Conservation (phyloP, 2,113 vertebrate species). For the Cervus canadensis region DNA sequence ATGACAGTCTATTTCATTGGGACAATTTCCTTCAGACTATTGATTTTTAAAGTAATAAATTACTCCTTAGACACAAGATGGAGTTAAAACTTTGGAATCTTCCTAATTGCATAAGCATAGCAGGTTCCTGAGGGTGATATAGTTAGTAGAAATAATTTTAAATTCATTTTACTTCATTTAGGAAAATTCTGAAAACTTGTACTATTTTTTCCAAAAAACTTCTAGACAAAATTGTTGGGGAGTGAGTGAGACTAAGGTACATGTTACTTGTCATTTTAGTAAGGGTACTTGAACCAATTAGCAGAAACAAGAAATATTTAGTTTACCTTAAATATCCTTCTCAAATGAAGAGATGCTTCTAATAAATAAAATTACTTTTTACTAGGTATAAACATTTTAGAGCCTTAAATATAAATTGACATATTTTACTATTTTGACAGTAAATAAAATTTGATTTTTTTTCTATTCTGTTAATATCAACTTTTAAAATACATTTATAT, state of each 20-base stretch:
- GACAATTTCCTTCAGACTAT: neutral
- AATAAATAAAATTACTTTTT: neutral
- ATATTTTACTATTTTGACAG: neutral
- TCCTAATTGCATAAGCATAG: neutral
- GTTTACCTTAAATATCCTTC: neutral
- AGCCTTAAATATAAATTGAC: neutral
- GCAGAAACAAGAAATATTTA: neutral
- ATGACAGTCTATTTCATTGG: neutral
- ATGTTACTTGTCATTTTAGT: neutral
- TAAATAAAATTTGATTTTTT: neutral
- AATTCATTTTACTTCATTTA: neutral
- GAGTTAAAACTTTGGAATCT: neutral
- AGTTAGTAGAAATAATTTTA: neutral
- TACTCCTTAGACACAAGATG: neutral
- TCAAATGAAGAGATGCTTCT: neutral
- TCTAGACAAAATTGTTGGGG: neutral
- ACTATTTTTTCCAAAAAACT: neutral
- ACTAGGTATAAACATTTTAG: neutral
- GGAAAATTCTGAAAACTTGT: neutral
- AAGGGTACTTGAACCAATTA: neutral
- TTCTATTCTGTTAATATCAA: neutral
- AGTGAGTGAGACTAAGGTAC: neutral
- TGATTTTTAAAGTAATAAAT: neutral
- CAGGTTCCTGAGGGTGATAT: neutral
- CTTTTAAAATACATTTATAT: neutral